Percentiles rank a stretch among this genome's conserved stretches.
These are phyloP conservation scores for Schizothorax lantsangensis DNA, from an alignment of 2,797 vertebrate genomes.

Conservation along the genomic window DNA sequence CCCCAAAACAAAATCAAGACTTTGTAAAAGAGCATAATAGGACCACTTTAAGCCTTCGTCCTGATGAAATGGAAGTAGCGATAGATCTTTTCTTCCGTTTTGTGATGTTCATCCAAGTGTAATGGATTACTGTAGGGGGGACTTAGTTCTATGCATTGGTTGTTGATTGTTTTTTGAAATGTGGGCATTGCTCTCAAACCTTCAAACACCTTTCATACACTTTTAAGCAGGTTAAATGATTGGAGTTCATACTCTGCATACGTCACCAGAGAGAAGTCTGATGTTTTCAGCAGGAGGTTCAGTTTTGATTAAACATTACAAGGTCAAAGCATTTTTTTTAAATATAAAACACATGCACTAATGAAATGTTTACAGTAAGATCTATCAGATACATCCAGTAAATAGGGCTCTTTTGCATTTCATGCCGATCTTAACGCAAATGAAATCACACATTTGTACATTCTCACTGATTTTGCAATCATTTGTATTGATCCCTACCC, in stretches of 20 bases:
- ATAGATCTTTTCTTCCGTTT: background rate
- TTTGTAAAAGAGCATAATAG: too few relatives aligned
- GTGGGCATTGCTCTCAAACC: background rate
- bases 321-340: background rate
- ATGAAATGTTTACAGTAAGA: background rate
- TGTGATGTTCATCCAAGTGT: background rate
- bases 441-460: background rate
- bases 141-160: background rate
- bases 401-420: background rate
- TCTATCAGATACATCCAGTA: background rate
- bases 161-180: background rate
- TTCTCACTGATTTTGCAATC: conserved; percentile 1
- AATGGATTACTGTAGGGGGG: background rate
- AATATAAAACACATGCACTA: background rate
- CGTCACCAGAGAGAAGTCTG: background rate
- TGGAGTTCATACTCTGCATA: background rate
- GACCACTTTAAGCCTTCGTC: background rate
- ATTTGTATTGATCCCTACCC: background rate
- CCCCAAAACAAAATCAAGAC: too few relatives aligned
- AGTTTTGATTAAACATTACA: background rate
- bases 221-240: background rate
- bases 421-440: background rate
- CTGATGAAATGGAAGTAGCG: background rate
- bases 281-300: background rate
- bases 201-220: background rate